phyloP scores from a whole-genome alignment of 2,888 invertebrate genomes.

The Norana najaformis region DNA sequence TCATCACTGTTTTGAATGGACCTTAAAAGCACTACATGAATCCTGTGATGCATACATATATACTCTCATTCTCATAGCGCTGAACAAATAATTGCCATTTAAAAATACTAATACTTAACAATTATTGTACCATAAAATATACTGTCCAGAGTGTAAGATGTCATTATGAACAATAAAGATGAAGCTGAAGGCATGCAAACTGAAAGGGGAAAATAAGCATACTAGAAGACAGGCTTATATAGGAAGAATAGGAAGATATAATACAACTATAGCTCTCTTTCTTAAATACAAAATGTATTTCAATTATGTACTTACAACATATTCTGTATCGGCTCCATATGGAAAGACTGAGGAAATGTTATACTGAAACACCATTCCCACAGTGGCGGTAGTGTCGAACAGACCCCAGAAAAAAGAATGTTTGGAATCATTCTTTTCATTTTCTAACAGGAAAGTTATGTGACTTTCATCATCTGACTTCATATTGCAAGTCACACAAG shows the following conservation, averaged over 20 bases:
- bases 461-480: neutral
- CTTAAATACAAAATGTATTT: neutral
- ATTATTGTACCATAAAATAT: no score
- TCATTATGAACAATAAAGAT: no score
- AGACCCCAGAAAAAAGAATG: neutral
- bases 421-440: neutral
- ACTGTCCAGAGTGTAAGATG: neutral
- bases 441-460: neutral
- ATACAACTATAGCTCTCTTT: no score
- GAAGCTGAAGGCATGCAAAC: no score
- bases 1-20: no score
- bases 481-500: neutral
- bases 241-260: neutral
- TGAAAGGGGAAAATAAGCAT: neutral
- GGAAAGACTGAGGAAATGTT: neutral
- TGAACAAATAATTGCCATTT: no score
- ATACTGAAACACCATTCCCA: neutral
- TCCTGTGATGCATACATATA: no score
- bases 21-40: no score
- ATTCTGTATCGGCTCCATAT: neutral
- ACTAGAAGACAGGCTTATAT: neutral
- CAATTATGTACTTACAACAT: neutral
- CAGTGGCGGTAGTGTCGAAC: constrained; percentile 13
- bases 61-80: no score
- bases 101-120: no score